A percentile compares a stretch with the other conserved stretches of the same genome.
Conservation (phyloP, 2,888 invertebrate species). For the Leucophora obtusa region DNA sequence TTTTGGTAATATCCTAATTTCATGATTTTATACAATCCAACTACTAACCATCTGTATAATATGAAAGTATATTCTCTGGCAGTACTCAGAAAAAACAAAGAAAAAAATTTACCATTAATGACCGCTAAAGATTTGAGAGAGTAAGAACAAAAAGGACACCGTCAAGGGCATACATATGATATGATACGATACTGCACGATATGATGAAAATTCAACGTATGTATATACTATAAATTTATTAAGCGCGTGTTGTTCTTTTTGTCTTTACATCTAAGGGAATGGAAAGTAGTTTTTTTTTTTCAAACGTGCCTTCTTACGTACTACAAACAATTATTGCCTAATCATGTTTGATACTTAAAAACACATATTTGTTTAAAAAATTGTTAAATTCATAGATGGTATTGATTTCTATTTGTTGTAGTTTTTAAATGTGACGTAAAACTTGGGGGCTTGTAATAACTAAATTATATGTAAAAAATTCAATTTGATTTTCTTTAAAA, state of each 20-base stretch:
- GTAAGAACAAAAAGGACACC: conserved; percentile 57
- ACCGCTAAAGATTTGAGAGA: conserved; percentile 39
- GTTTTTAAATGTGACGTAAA: neutral
- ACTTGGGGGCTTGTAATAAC: neutral
- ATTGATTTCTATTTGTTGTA: neutral
- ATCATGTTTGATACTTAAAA: neutral
- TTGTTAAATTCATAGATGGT: neutral
- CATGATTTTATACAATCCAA: neutral
- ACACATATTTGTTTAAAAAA: neutral
- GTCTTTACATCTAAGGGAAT: neutral
- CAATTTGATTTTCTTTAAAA: no score
- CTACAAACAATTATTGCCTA: neutral
- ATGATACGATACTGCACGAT: neutral
- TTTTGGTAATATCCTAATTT: neutral
- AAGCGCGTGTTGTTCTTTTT: conserved; percentile 36
- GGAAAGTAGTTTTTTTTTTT: conserved; percentile 4
- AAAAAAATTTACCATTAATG: conserved; percentile 21
- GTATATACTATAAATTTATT: conserved; percentile 21
- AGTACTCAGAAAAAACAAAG: neutral
- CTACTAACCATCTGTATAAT: neutral
- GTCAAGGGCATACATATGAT: conserved; percentile 56
- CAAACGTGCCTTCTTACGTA: neutral
- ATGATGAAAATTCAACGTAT: conserved; percentile 18
- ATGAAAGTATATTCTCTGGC: neutral
- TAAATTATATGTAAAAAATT: no score